phyloP scores from a whole-genome alignment of 1,140 invertebrate genomes.

The Phthorimaea operculella region DNA sequence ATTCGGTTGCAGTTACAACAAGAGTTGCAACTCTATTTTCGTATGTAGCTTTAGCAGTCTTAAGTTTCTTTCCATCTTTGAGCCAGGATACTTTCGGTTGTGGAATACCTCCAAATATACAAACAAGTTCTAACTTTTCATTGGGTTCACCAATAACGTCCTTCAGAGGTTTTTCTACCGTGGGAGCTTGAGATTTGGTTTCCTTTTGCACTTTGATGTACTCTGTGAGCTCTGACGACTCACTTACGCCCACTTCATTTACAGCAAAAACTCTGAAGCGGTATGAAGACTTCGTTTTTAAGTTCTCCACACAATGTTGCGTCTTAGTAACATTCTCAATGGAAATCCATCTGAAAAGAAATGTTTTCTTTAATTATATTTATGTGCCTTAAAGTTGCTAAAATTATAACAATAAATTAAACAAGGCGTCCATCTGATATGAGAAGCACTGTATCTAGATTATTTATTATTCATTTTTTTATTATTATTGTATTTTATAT shows the following conservation, averaged over 20 bases:
- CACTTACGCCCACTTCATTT: conserved; percentile 77
- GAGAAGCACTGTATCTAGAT: too few relatives aligned
- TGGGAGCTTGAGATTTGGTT: conserved; percentile 67
- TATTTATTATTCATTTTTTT: too few relatives aligned
- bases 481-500: too few relatives aligned
- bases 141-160: conserved; percentile 69
- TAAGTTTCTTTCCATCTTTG: conserved; percentile 70
- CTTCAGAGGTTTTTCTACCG: conserved; percentile 72
- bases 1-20: conserved; percentile 73
- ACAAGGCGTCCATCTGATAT: too few relatives aligned
- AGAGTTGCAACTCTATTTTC: conserved; percentile 81
- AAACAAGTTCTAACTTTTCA: conserved; percentile 75
- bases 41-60: conserved; percentile 71
- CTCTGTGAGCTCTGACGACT: conserved; percentile 69
- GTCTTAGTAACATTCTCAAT: conserved; percentile 75
- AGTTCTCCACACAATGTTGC: conserved; percentile 72
- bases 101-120: conserved; percentile 85
- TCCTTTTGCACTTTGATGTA: conserved; percentile 70
- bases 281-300: conserved; percentile 78
- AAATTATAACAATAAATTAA: neutral
- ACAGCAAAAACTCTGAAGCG: conserved; percentile 81
- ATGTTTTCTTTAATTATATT: too few relatives aligned
- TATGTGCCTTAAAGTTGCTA: neutral
- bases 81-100: conserved; percentile 87
- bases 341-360: conserved; percentile 72